Evolutionary conservation across 2,797 vertebrate genomes (phyloP).

Genomic region (Enteromius afrohamiltoni): DNA sequence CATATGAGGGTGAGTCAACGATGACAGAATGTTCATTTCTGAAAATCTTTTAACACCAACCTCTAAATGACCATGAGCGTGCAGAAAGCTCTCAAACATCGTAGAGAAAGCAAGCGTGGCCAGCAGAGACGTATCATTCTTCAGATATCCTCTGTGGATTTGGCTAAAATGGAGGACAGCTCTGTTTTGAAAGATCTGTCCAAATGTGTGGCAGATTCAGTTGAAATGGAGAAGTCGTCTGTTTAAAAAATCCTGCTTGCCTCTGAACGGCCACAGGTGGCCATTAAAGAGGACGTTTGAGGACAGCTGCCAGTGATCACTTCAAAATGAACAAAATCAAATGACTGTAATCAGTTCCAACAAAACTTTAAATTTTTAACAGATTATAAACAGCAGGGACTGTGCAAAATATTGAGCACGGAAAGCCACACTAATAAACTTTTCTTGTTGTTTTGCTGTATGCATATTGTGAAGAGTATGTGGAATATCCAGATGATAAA

Average conservation of each 20-base stretch:
- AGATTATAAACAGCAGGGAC: slow-evolving; percentile 4
- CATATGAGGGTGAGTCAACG: neutral
- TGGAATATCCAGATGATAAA: neutral
- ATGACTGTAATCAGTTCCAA: slow-evolving; percentile 4
- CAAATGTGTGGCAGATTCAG: neutral
- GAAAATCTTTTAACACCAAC: neutral
- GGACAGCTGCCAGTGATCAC: slow-evolving; percentile 25
- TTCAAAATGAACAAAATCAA: slow-evolving; percentile 13
- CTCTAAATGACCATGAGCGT: neutral
- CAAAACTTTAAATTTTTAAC: slow-evolving; percentile 1
- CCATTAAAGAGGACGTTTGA: slow-evolving; percentile 8
- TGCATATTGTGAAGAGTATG: neutral
- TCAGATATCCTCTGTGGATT: neutral
- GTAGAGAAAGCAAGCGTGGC: neutral
- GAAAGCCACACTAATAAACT: neutral
- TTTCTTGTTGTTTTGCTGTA: neutral
- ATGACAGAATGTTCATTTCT: neutral
- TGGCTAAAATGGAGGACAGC: neutral
- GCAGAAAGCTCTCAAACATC: neutral
- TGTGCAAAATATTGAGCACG: neutral
- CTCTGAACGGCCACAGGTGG: neutral
- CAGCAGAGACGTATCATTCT: neutral
- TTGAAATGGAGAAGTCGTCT: neutral
- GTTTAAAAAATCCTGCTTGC: slow-evolving; percentile 4
- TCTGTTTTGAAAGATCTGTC: slow-evolving; percentile 3